phyloP scores from a whole-genome alignment of 1,140 invertebrate species.

The Drosophila paulistorum region DNA sequence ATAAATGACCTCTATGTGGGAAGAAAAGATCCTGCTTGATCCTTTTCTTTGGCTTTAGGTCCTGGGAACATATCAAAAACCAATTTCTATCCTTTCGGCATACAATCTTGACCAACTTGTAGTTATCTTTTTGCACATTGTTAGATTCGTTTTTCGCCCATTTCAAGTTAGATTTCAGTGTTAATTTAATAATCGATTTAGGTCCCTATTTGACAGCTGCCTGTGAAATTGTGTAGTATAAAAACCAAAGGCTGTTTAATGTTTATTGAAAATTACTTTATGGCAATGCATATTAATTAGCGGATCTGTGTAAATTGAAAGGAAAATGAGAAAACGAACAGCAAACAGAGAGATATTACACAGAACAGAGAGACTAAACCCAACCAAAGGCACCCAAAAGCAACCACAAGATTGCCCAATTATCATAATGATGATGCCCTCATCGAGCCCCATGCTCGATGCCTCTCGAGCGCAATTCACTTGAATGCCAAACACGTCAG shows the following conservation, averaged over 20 bases:
- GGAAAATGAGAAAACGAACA: neutral
- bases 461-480: conserved; percentile 50
- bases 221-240: conserved; percentile 36
- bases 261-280: conserved; percentile 40
- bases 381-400: conserved; percentile 1
- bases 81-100: too few species aligned
- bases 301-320: conserved; percentile 37
- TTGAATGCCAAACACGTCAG: conserved; percentile 48
- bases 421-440: conserved; percentile 49
- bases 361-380: conserved; percentile 11
- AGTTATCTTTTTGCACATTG: too few species aligned
- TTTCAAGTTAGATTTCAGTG: neutral
- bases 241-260: conserved; percentile 29
- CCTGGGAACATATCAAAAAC: too few species aligned
- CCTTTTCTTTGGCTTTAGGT: too few species aligned
- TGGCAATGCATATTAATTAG: conserved; percentile 70
- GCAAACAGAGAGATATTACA: neutral
- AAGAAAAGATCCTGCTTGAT: too few species aligned
- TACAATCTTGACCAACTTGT: too few species aligned
- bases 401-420: conserved; percentile 39
- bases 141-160: too few species aligned
- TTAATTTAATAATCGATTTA: neutral
- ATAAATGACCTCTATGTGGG: too few species aligned
- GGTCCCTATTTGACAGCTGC: conserved; percentile 23
- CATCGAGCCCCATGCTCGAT: neutral